Conservation (phyloP, 2,888 invertebrate species). For the Gnatocerus cornutus region DNA sequence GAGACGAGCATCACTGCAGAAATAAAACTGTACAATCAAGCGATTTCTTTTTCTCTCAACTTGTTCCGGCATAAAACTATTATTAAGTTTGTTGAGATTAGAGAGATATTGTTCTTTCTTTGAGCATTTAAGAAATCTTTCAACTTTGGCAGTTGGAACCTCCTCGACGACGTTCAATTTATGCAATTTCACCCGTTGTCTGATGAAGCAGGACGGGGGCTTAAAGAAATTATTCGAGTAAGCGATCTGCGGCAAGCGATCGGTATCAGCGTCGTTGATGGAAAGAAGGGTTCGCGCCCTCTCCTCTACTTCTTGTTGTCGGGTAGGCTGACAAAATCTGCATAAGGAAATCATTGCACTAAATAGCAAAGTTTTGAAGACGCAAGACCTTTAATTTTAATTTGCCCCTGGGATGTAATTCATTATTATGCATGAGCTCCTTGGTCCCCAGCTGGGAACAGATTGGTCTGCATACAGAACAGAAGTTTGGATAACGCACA, state of each 20-base stretch:
- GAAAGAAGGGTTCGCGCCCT: constrained; percentile 17
- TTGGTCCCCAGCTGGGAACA: constrained; percentile 67
- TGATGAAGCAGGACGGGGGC: constrained; percentile 26
- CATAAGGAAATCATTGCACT: constrained; percentile 72
- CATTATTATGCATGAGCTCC: constrained; percentile 73
- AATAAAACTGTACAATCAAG: no score
- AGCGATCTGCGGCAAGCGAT: constrained; percentile 35
- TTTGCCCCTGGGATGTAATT: constrained; percentile 72
- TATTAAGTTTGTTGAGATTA: no score
- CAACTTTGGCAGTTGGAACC: no score
- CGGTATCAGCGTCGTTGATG: constrained; percentile 11
- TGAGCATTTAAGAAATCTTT: no score
- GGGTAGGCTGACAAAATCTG: constrained; percentile 64
- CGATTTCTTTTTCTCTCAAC: no score
- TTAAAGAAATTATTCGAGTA: constrained; percentile 34
- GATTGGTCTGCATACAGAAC: constrained; percentile 70
- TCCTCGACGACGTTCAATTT: not conserved
- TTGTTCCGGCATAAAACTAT: no score
- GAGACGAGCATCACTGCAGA: no score
- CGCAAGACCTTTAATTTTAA: constrained; percentile 72
- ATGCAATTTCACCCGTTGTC: constrained; percentile 23
- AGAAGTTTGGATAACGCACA: constrained; percentile 69
- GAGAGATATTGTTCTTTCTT: no score
- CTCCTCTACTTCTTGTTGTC: constrained; percentile 32
- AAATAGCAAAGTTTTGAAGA: constrained; percentile 72